phyloP scores from a whole-genome alignment of 1,140 invertebrate species.

The Patella vulgata region DNA sequence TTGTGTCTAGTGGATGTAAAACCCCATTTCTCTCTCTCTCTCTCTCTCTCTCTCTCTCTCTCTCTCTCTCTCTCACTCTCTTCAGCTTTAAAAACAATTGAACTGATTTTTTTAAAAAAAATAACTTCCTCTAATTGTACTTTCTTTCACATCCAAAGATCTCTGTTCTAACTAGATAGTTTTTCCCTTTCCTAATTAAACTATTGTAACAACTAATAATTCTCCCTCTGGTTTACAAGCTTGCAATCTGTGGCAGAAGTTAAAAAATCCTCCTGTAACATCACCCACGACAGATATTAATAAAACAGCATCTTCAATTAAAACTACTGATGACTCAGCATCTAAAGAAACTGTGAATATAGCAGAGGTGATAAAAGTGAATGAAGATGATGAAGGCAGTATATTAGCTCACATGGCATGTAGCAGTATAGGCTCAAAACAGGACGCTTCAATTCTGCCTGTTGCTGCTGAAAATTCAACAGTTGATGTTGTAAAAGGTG shows the following conservation, averaged over 20 bases:
- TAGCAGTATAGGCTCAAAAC: conserved; percentile 8
- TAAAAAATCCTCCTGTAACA: not conserved
- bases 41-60: too few relatives aligned
- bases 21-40: too few relatives aligned
- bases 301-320: not conserved
- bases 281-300: too few relatives aligned
- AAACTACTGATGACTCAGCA: conserved; percentile 17
- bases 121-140: too few relatives aligned
- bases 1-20: too few relatives aligned
- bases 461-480: not conserved
- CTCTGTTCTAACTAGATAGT: too few relatives aligned
- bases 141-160: too few relatives aligned
- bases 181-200: not conserved
- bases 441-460: not conserved
- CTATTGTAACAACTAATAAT: not conserved
- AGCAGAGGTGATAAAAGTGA: not conserved
- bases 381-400: conserved; percentile 12
- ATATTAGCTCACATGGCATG: conserved; percentile 22
- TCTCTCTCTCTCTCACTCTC: too few relatives aligned
- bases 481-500: too few relatives aligned
- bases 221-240: not conserved
- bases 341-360: conserved; percentile 11
- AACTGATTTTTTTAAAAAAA: too few relatives aligned
- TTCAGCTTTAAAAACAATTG: too few relatives aligned
- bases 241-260: conserved; percentile 9